Evolutionary conservation across 2,888 invertebrate species (phyloP).

Genomic region (Diogma glabrata): DNA sequence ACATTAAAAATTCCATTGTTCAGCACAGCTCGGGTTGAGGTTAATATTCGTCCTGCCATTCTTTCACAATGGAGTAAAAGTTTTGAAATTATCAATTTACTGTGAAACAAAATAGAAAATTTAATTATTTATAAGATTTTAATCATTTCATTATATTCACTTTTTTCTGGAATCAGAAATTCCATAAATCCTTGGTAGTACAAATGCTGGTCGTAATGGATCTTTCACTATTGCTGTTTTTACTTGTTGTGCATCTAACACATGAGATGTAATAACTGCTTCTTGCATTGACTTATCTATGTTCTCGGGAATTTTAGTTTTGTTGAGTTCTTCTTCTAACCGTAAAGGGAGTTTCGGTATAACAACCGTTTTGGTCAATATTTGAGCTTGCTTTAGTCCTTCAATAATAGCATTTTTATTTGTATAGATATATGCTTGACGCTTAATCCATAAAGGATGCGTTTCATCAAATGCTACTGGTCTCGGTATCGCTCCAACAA

Average conservation of each 20-base stretch:
- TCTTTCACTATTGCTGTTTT: conserved; percentile 64
- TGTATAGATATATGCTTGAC: conserved; percentile 45
- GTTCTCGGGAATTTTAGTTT: conserved; percentile 39
- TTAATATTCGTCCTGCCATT: conserved; percentile 42
- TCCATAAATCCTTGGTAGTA: conserved; percentile 61
- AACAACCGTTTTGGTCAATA: conserved; percentile 66
- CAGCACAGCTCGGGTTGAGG: conserved; percentile 43
- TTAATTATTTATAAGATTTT: conserved; percentile 4
- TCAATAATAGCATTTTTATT: conserved; percentile 54
- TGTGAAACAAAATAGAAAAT: no score
- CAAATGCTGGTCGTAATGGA: conserved; percentile 54
- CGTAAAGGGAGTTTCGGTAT: conserved; percentile 48
- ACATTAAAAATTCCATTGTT: conserved; percentile 47
- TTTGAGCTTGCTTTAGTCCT: conserved; percentile 66
- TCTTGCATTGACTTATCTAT: conserved; percentile 49
- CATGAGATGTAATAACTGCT: conserved; percentile 49
- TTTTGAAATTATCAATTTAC: conserved; percentile 51
- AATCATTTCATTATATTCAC: conserved; percentile 38
- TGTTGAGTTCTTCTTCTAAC: conserved; percentile 41
- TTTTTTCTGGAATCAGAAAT: conserved; percentile 56
- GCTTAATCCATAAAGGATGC: conserved; percentile 54
- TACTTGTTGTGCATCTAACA: conserved; percentile 68
- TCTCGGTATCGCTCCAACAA: conserved; percentile 15
- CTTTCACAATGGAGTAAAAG: conserved; percentile 57
- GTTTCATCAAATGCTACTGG: conserved; percentile 40